These are phyloP conservation scores for Epinephelus awoara DNA, from an alignment of 2,797 vertebrate species.

Conservation along the genomic window DNA sequence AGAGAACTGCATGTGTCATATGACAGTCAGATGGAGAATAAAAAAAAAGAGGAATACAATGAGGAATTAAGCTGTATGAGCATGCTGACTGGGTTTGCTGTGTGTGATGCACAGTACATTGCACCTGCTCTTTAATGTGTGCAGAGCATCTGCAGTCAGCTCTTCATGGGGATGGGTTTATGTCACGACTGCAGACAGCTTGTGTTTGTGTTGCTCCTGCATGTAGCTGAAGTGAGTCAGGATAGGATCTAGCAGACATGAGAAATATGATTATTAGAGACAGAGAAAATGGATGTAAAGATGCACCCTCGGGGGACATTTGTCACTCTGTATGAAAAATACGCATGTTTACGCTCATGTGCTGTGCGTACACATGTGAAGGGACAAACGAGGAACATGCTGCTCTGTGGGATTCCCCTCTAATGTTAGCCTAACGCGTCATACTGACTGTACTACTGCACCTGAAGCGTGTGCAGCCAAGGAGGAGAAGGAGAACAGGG, in stretches of 20 bases:
- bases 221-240: not conserved
- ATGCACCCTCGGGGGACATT: not conserved
- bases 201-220: slow-evolving; percentile 30
- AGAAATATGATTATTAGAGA: not conserved
- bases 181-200: slow-evolving; percentile 65
- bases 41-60: not conserved
- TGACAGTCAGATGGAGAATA: slow-evolving; percentile 8
- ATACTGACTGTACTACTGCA: slow-evolving; percentile 34
- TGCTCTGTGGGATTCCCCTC: slow-evolving; percentile 53
- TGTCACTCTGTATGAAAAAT: not conserved
- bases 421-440: slow-evolving; percentile 41
- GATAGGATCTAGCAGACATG: not conserved
- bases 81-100: not conserved
- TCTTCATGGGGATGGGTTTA: slow-evolving; percentile 30
- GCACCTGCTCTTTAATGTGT: slow-evolving; percentile 8
- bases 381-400: not conserved
- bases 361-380: not conserved
- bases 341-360: not conserved
- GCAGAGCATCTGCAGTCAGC: slow-evolving; percentile 49
- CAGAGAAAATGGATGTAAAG: not conserved
- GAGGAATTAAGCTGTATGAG: not conserved
- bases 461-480: slow-evolving; percentile 1
- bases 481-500: not conserved
- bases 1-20: slow-evolving; percentile 5
- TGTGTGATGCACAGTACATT: not conserved